Evolutionary conservation across 1,140 invertebrate species (phyloP), one percentile per base, ranked within the genome.

Genomic region (Lasaia peninsularis): DNA sequence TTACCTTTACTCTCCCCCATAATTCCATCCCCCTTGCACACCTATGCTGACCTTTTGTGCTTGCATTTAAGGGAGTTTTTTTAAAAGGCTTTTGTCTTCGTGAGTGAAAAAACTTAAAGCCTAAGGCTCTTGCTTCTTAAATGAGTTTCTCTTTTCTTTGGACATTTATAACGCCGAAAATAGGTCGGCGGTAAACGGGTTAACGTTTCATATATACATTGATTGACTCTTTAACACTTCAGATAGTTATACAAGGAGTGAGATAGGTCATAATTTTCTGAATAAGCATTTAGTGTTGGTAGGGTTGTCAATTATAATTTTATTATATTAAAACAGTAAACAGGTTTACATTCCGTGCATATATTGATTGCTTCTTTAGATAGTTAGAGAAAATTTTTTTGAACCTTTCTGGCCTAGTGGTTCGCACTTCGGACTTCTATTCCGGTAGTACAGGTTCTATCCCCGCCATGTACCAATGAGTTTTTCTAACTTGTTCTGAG

Each of bases 1-100:
- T 11, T 1, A 14, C 76, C n/a, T 62, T 6, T 52, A 31, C 10
- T n/a, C 5, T 37, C 40, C 8, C 18, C 62, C 48, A 73, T 67
- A 60, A 20, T n/a, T 37, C 65, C 58, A 57, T 87, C 78, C 66
- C 71, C 34, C 52, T 88, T 77, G 3, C 62, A 73, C 86, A 67
- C 67, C 73, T 74, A 49, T 64, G 67, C 71, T 82, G 86, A 88
- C 81, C 82, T 88, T 88, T 86, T 80, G 72, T 85, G 78, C 83
- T 86, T 80, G 74, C 70, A 69, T 68, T 73, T 69, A 75, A 65
- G 63, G 74, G 75, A 79, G 67, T 75, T 69, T 78, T 80, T 75
- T 73, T 80, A 67, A 80, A 84, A 80, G 73, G 68, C 75, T 78
- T 86, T 85, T 84, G 80, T 85, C 73, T 85, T 71, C 52, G 63